Base-by-base conservation (phyloP, 1,140 invertebrate genomes). In the roundworm (Caenorhabditis elegans) region DNA sequence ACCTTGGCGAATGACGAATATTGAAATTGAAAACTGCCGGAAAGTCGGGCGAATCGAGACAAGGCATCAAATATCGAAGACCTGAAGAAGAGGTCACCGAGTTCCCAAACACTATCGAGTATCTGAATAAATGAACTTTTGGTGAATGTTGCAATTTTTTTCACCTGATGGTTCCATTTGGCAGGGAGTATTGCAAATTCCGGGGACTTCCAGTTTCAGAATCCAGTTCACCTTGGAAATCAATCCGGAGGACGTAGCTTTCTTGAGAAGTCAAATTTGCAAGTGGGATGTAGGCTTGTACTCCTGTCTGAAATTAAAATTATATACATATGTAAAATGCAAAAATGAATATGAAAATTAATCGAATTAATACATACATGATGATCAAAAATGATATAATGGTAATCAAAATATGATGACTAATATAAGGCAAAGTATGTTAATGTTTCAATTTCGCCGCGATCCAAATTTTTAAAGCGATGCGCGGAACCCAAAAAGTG, bases 11-110 rank as follows among this genome's bases (percentile, higher is more conserved):
- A 43, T 70, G 60, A 70, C 60, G 60, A 70, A 70, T 70, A 39
- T 70, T 70, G 34, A 70, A 70, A 70, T 70, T 70, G 19, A 70
- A 70, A 70, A 70, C 34, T 70, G 60, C 60, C 22, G 60, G 34
- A 70, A 70, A 70, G 34, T 70, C 60, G 8, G 60, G 15, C 2
- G 60, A 24, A 70, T 70, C 60, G 17, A 70, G 60, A 24, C 60
- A 70, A 39, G 60, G 60, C 60, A 70, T 70, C 60, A 70, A 70
- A 70, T 70, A 70, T 39, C 60, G 60, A 70, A 70, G 60, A 22
- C 60, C 60, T 70, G 60, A 70, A n/a, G 60, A 70, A 70, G 60
- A n/a, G 60, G 60, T 70, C 60, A 70, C 60, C 31, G 60, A 19
- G 34, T 39, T 70, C 22, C 60, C 60, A 70, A 70, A 70, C 19